Base-by-base conservation (phyloP, 30 jellyfish, hydroid and myxozoan genomes). In the Chironex yamaguchii region DNA sequence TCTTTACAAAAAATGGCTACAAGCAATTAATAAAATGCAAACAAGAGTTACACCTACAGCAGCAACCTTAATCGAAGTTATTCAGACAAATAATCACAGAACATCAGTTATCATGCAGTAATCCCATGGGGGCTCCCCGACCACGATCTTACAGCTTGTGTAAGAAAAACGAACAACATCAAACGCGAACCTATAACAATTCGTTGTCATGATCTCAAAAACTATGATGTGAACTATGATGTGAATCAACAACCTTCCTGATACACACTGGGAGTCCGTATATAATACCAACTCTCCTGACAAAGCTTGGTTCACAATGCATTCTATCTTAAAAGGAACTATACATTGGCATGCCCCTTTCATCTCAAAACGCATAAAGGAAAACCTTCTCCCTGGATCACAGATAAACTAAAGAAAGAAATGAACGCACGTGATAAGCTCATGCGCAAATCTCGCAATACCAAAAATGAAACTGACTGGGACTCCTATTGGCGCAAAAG, bases 391-490 rank as follows among this genome's bases (percentile, higher is more conserved):
- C 88, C 85, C 20, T 75, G 88, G 88, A 49, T 53, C 70, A 53
- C 50, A 21, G 65, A 58, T 52, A 82, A 79, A 17, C 50, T 79
- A n/a, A 79, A 79, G 71, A 53, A 26, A 63, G 27, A 53, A 23
- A 79, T 79, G 90, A 79, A 79, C 88, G 54, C 34, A 12, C 72
- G 89, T 29, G 90, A 79, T 63, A 42, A 63, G 65, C 90, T 79
- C 22, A 25, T 52, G 54, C 90, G 90, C 13, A 52, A 26, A 30
- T 28, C 73, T 35, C 82, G 81, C n/a, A 76, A 52, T 48, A 13
- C 88, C 25, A 51, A 51, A 66, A 66, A 29, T 66, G 33, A 27
- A 22, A 24, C 13, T 27, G 85, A 76, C 49, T 76, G 88, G 88
- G 86, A 76, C 26, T 13, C 81, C 12, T 76, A 76, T 75, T 13